Percentiles rank a stretch among this genome's conserved stretches.
These are phyloP conservation scores for Seladonia tumulorum DNA, from an alignment of 2,888 invertebrate species.

Conservation along the genomic window DNA sequence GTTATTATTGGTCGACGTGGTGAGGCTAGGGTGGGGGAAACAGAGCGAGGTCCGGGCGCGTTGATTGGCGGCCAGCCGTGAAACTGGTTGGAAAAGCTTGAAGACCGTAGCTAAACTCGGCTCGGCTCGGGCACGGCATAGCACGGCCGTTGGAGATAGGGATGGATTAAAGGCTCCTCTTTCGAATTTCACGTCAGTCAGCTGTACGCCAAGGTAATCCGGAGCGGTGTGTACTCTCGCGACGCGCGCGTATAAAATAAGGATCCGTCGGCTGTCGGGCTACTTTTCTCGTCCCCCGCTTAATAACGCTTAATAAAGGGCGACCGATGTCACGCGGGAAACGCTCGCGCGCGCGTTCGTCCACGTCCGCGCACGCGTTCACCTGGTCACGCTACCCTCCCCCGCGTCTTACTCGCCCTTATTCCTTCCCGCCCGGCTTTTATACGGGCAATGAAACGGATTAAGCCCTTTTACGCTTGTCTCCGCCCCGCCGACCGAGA, in stretches of 20 bases:
- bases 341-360: constrained; percentile 23
- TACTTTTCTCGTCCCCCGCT: constrained; percentile 64
- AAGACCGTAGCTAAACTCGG: constrained; percentile 49
- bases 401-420: constrained; percentile 9
- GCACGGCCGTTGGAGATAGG: constrained; percentile 47
- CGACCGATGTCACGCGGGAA: constrained; percentile 68
- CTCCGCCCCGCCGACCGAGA: constrained; percentile 30
- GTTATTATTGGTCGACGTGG: background rate
- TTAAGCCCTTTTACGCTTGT: constrained; percentile 70
- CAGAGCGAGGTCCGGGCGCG: constrained; percentile 37
- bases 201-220: constrained; percentile 76
- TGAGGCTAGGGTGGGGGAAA: background rate
- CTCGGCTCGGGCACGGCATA: constrained; percentile 37
- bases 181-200: constrained; percentile 81
- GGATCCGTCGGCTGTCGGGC: constrained; percentile 73
- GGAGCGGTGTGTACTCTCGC: constrained; percentile 73
- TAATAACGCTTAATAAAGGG: constrained; percentile 78
- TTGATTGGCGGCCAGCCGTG: constrained; percentile 69
- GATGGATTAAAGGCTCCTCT: constrained; percentile 80
- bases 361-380: constrained; percentile 24
- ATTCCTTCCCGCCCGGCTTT: constrained; percentile 50
- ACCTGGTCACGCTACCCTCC: background rate
- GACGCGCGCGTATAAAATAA: constrained; percentile 76
- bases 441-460: constrained; percentile 70
- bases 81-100: constrained; percentile 59